Base-by-base conservation (phyloP, 2,113 vertebrate genomes). In the Pluvianellus socialis region DNA sequence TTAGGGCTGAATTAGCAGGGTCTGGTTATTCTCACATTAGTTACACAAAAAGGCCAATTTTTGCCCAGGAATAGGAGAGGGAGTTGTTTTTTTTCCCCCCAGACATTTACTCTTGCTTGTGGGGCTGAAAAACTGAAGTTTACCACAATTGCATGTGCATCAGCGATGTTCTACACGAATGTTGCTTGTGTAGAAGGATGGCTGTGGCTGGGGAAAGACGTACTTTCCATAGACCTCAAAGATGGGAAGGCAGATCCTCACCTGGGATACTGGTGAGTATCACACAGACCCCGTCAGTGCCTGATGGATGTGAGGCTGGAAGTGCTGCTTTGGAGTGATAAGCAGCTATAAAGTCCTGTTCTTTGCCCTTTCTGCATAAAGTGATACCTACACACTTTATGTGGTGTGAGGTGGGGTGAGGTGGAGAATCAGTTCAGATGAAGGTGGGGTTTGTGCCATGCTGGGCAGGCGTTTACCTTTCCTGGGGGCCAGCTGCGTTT, bases 131-230 rank as follows among this genome's bases (percentile, higher is more conserved):
- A 77, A 4, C 2, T 4, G 40, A 84, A 62, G 6, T 72, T 90
- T 47, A 20, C 10, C 7, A 10, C 40, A 79, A 26, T 0, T n/a
- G 45, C 21, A 24, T 0, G 0, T 40, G 9, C 71, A 70, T 45
- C 27, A 40, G 22, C 24, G 67, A 12, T 42, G 63, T 62, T 67
- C 44, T 53, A 10, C 35, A 32, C 0, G 1, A 83, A 21, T 6
- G 10, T 27, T 82, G 19, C 62, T 63, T 45, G 30, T 49, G 45
- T 28, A 70, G 72, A 56, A 47, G 30, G 45, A 17, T 49, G 50
- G 20, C 59, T 50, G 32, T 23, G 63, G 52, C 30, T 62, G 38
- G 15, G 6, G 4, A 44, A 12, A 74, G n/a, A 19, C 77, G 12
- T n/a, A 26, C 44, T 84, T 85, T 65, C 53, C 14, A 5, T 1